These are phyloP conservation scores for Callaeas wilsoni DNA, from an alignment of 2,113 vertebrate species.

Conservation along the genomic window DNA sequence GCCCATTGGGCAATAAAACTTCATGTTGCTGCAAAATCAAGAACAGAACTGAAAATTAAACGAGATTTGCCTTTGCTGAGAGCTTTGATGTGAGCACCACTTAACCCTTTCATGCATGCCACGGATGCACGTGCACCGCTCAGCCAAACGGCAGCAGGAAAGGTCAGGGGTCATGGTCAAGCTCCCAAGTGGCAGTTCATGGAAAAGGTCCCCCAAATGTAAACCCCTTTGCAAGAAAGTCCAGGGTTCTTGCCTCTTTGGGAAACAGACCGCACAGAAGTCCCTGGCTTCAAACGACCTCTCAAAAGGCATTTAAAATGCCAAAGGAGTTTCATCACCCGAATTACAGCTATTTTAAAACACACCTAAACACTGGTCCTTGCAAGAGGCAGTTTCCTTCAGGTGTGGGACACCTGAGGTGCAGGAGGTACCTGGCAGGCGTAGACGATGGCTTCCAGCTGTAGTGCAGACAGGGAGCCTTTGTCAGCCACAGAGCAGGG, in stretches of 20 bases:
- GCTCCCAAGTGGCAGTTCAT: neutral
- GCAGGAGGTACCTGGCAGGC: constrained; percentile 87
- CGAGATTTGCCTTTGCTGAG: neutral
- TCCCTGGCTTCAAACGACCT: rapidly evolving
- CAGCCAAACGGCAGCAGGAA: rapidly evolving
- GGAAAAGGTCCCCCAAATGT: neutral
- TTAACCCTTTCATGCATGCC: neutral
- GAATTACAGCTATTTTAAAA: neutral
- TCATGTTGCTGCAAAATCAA: constrained; percentile 87
- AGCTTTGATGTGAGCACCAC: neutral
- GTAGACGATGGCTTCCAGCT: constrained; percentile 95
- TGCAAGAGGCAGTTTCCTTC: neutral
- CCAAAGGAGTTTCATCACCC: neutral
- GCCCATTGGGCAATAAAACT: constrained; percentile 88
- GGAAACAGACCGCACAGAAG: neutral
- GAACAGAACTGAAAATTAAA: neutral
- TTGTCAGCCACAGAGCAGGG: constrained; percentile 69
- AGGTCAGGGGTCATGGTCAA: neutral
- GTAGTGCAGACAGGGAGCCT: constrained; percentile 87
- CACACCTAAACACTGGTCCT: neutral
- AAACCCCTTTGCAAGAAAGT: neutral
- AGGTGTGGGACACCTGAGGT: neutral
- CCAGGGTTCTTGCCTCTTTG: neutral
- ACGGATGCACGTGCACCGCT: rapidly evolving
- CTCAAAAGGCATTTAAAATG: neutral